phyloP scores from a whole-genome alignment of 1,140 invertebrate genomes.

The Calephelis nemesis region DNA sequence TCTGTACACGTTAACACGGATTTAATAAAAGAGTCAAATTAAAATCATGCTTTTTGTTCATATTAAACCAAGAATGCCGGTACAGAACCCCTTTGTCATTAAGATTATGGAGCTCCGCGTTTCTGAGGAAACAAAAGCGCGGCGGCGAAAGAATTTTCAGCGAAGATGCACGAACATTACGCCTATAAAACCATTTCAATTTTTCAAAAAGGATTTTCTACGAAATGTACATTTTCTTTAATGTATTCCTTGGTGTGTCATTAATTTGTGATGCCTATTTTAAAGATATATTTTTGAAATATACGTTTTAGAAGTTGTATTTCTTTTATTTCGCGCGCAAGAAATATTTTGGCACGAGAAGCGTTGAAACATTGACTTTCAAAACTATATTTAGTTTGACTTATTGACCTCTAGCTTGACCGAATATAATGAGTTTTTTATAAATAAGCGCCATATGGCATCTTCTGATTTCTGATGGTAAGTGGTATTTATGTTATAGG shows the following conservation, averaged over 20 bases:
- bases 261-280: neutral
- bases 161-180: constrained; percentile 14
- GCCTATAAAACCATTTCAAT: constrained; percentile 13
- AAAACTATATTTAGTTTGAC: too few relatives aligned
- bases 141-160: constrained; percentile 11
- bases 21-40: constrained; percentile 9
- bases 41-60: constrained; percentile 13
- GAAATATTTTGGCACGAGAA: too few relatives aligned
- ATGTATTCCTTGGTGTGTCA: neutral
- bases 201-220: constrained; percentile 5
- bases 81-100: constrained; percentile 9
- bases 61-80: constrained; percentile 11
- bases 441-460: too few relatives aligned
- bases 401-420: too few relatives aligned
- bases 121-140: constrained; percentile 6
- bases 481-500: too few relatives aligned
- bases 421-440: too few relatives aligned
- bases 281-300: neutral
- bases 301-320: too few relatives aligned
- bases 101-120: constrained; percentile 9
- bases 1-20: neutral
- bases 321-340: too few relatives aligned
- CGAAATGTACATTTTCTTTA: constrained; percentile 9
- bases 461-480: too few relatives aligned
- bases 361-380: too few relatives aligned